phyloP scores from a whole-genome alignment of 30 jellyfish, hydroid and myxozoan species.

The Hydra vulgaris region DNA sequence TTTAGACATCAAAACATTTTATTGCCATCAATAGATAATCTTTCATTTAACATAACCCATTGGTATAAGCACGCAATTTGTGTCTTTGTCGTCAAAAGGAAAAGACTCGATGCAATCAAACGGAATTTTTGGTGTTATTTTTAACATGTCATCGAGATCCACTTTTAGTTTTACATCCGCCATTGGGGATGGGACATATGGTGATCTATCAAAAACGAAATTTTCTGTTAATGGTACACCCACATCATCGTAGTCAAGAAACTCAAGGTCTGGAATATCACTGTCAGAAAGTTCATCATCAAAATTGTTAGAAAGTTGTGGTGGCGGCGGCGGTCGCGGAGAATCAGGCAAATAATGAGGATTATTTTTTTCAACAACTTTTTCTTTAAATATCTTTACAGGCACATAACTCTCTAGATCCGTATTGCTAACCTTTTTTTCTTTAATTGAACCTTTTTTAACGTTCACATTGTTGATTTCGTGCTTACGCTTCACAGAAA shows the following conservation, averaged over 20 bases:
- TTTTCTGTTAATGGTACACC: conserved; percentile 4
- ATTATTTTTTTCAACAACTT: background rate
- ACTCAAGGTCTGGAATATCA: conserved; percentile 62
- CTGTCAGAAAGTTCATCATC: conserved; percentile 51
- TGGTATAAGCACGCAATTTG: background rate
- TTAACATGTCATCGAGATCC: conserved; percentile 46
- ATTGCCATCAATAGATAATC: background rate
- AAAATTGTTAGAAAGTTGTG: background rate
- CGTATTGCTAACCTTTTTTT: background rate
- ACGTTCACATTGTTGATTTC: background rate
- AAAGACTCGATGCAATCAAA: conserved; percentile 56
- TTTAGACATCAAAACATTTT: background rate
- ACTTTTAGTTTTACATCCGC: conserved; percentile 23
- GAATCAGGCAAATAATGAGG: background rate
- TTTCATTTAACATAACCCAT: background rate
- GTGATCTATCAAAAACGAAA: background rate
- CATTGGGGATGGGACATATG: conserved; percentile 17
- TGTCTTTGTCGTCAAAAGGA: background rate
- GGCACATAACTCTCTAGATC: background rate
- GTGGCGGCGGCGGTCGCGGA: background rate
- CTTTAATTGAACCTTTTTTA: background rate
- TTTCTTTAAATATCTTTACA: background rate
- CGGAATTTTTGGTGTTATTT: conserved; percentile 89
- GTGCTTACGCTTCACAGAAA: conserved; percentile 7
- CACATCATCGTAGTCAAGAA: conserved; percentile 38